These are phyloP conservation scores for Rhinopithecus roxellana DNA, from an alignment of 2,113 vertebrate genomes.

Conservation along the genomic window DNA sequence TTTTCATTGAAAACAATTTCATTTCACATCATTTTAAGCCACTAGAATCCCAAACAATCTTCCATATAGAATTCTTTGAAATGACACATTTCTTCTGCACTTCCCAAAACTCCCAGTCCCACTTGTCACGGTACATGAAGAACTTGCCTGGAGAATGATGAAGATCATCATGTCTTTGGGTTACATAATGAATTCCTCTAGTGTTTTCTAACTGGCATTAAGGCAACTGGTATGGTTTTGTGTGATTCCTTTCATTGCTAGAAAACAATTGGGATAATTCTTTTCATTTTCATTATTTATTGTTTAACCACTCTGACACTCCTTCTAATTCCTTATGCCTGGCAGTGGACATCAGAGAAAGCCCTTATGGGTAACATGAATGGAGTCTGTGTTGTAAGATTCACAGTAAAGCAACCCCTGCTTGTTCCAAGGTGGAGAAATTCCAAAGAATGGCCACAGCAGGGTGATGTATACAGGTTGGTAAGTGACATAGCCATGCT, in stretches of 20 bases:
- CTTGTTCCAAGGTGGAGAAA: neutral
- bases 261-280: neutral
- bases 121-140: neutral
- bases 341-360: neutral
- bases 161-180: neutral
- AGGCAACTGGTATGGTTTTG: neutral
- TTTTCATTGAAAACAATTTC: neutral
- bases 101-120: neutral
- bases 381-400: neutral
- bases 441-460: neutral
- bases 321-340: neutral
- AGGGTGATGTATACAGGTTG: neutral
- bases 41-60: neutral
- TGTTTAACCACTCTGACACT: neutral
- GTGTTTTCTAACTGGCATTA: neutral
- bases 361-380: neutral
- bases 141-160: neutral
- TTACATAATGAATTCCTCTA: neutral
- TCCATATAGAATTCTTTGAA: neutral
- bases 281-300: slow-evolving; percentile 9
- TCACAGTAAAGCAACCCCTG: neutral
- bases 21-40: neutral
- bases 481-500: neutral
- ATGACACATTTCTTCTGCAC: neutral
- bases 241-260: neutral